Percentiles rank a stretch among this genome's conserved stretches.
These are phyloP conservation scores for Acleris cristana DNA, from an alignment of 2,888 invertebrate genomes.

Conservation along the genomic window DNA sequence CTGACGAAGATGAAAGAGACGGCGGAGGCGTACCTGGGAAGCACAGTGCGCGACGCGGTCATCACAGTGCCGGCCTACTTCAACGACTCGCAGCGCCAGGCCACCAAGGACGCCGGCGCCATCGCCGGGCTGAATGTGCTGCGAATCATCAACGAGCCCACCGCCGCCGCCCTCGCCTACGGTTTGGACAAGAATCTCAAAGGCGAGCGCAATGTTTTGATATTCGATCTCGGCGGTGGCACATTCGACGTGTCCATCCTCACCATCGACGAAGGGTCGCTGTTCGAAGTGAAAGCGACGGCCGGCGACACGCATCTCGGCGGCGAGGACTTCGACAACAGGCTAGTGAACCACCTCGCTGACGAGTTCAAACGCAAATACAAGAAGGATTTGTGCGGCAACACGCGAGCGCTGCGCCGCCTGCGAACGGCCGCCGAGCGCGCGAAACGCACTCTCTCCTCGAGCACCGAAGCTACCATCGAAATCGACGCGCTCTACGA, in stretches of 20 bases:
- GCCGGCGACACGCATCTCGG: constrained; percentile 91
- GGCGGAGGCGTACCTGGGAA: constrained; percentile 73
- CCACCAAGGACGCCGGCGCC: constrained; percentile 89
- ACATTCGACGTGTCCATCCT: constrained; percentile 91
- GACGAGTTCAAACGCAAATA: constrained; percentile 87
- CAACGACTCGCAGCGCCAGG: constrained; percentile 61
- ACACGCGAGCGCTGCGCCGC: constrained; percentile 85
- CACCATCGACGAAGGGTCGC: constrained; percentile 88
- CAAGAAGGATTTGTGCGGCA: constrained; percentile 84
- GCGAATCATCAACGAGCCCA: constrained; percentile 86
- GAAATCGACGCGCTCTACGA: constrained; percentile 88
- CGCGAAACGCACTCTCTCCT: constrained; percentile 88
- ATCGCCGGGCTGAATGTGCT: constrained; percentile 80
- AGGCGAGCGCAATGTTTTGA: constrained; percentile 81
- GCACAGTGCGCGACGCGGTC: constrained; percentile 85
- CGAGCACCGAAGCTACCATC: constrained; percentile 87
- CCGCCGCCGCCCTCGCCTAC: constrained; percentile 86
- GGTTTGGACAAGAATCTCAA: constrained; percentile 85
- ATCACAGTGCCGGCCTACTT: constrained; percentile 88
- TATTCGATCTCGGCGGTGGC: constrained; percentile 82
- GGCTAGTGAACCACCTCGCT: constrained; percentile 84
- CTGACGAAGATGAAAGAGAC: constrained; percentile 45
- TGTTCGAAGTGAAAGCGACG: constrained; percentile 89
- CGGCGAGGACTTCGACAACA: constrained; percentile 85
- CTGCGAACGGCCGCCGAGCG: constrained; percentile 88